A percentile compares a stretch with the other conserved stretches of the same genome.
Conservation (phyloP, 2,113 vertebrate genomes). For the Aldabrachelys gigantea region DNA sequence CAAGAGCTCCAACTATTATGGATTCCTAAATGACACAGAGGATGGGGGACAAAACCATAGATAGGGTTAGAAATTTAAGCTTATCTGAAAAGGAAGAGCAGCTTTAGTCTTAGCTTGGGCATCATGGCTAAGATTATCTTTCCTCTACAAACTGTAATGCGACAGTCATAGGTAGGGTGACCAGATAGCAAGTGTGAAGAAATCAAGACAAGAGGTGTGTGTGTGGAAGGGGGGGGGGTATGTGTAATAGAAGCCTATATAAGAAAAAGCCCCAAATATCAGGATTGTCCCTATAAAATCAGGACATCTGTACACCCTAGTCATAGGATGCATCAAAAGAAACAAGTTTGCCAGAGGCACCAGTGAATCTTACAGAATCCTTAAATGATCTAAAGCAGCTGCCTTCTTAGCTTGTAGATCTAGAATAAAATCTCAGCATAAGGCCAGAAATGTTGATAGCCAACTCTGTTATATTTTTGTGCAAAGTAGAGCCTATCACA, state of each 20-base stretch:
- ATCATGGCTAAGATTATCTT: too few species aligned
- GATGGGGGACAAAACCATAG: neutral
- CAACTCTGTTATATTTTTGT: neutral
- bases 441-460: neutral
- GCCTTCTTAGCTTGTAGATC: neutral
- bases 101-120: neutral
- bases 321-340: neutral
- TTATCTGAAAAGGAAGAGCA: conserved; percentile 24
- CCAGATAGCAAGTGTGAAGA: too few species aligned
- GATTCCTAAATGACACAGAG: neutral
- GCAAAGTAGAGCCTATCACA: neutral
- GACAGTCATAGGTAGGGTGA: neutral
- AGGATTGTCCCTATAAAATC: too few species aligned
- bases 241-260: too few species aligned
- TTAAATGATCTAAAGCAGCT: neutral
- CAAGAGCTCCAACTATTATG: neutral
- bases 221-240: too few species aligned
- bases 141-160: too few species aligned
- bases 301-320: neutral
- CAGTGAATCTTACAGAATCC: neutral
- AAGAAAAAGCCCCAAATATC: too few species aligned
- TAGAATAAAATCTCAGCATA: neutral
- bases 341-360: neutral
- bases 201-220: too few species aligned
- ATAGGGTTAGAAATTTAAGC: neutral